Evolutionary conservation across 2,888 invertebrate species (phyloP).

Genomic region (Ophion obscuratus): DNA sequence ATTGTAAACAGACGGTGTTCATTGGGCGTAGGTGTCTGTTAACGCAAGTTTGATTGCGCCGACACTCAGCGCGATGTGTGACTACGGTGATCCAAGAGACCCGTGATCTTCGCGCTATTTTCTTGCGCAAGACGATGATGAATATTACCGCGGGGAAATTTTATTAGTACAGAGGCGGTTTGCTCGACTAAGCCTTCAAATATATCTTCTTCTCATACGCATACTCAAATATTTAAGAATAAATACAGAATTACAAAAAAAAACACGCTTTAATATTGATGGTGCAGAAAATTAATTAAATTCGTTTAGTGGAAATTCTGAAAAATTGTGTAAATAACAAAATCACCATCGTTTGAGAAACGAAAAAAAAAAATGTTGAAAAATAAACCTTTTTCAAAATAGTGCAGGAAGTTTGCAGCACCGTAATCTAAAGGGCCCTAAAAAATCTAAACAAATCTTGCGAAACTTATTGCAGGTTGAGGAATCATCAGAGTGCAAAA

Average conservation of each 20-base stretch:
- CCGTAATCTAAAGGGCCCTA: no score
- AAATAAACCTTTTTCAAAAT: no score
- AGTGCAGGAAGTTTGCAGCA: no score
- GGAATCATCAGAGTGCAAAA: no score
- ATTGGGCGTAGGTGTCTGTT: slow-evolving; percentile 34
- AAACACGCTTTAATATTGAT: no score
- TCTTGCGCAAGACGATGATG: background rate
- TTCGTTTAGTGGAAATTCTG: no score
- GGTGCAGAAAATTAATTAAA: no score
- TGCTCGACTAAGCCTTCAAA: background rate
- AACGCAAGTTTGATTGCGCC: slow-evolving; percentile 39
- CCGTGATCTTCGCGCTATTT: background rate
- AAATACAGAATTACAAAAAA: background rate
- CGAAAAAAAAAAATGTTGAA: no score
- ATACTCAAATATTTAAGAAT: background rate
- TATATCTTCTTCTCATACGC: background rate
- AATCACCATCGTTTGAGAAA: no score
- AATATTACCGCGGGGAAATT: background rate
- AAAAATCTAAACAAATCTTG: background rate
- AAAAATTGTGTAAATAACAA: no score
- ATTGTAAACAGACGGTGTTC: slow-evolving; percentile 10
- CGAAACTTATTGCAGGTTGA: background rate
- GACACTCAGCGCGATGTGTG: slow-evolving; percentile 35
- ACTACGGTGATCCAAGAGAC: background rate
- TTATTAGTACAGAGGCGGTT: background rate